Evolutionary conservation across 2,113 vertebrate genomes (phyloP), one percentile per base, ranked within the genome.

Genomic region (Bambusicola thoracicus): DNA sequence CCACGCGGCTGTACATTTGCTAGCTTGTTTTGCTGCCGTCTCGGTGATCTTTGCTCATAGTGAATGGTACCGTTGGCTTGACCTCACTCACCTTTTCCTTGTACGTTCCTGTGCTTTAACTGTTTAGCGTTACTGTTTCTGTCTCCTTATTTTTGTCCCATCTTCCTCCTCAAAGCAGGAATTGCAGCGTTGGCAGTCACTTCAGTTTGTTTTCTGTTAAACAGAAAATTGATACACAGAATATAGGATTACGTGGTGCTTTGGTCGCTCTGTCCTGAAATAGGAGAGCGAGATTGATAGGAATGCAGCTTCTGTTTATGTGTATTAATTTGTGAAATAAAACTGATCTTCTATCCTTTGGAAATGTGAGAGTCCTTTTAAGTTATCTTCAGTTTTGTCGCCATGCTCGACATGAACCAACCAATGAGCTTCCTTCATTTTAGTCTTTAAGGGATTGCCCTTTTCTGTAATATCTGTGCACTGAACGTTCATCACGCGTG

Each of bases 181-280:
- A 16, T 63, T 21, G 19, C 19, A 58, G 32, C 41, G 53, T 27
- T 81, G 66, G 63, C 65, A 38, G 51, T 82, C 1, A 17, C 25
- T 68, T 79, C 8, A 40, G n/a, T 69, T 4, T 56, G 10, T 89
- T 69, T 59, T n/a, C 13, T 81, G 32, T 34, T 1, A 58, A 36
- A 63, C 72, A 44, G 34, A 72, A 7, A 36, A 24, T 1, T 10
- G 20, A 10, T 58, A n/a, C 17, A 16, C 21, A 16, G 15, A 25
- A 20, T 46, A 44, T 85, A 22, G 22, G 53, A 59, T 86, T 53
- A 41, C 36, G 43, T 0, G 0, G 3, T 90, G 36, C 77, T 46
- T 66, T 88, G 88, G 76, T 88, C 21, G 19, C 13, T 70, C 46
- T 74, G n/a, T 61, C 18, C 32, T 90, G 65, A 83, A 85, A 61